A percentile compares a stretch with the other conserved stretches of the same genome.
Evolutionary conservation across 2,888 invertebrate species (phyloP).

Genomic region (Calephelis perditalis): DNA sequence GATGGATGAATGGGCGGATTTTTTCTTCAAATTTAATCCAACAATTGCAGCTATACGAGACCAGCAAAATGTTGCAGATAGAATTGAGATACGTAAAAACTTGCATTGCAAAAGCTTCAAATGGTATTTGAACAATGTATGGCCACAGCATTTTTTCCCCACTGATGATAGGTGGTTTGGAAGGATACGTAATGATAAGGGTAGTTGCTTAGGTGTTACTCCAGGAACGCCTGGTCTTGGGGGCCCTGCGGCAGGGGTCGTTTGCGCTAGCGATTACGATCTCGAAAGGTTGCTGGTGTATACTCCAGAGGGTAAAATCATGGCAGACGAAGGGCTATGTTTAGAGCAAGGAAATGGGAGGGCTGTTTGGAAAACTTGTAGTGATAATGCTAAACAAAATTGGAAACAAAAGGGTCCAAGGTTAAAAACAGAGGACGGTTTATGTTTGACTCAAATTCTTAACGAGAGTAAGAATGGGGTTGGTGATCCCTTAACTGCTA

Average conservation of each 20-base stretch:
- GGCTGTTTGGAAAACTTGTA: constrained; percentile 86
- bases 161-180: constrained; percentile 93
- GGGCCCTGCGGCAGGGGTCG: constrained; percentile 82
- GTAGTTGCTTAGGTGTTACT: constrained; percentile 54
- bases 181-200: constrained; percentile 80
- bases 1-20: constrained; percentile 98
- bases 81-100: constrained; percentile 83
- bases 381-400: constrained; percentile 80
- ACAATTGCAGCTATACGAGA: constrained; percentile 78
- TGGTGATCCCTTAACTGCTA: constrained; percentile 73
- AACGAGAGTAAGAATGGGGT: constrained; percentile 43
- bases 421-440: constrained; percentile 49
- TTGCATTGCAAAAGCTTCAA: constrained; percentile 91
- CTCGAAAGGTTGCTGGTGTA: constrained; percentile 85
- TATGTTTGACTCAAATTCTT: constrained; percentile 51
- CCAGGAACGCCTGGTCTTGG: constrained; percentile 81
- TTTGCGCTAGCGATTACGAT: constrained; percentile 79
- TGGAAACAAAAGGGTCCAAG: constrained; percentile 80
- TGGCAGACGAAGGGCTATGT: constrained; percentile 93
- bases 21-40: constrained; percentile 92
- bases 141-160: constrained; percentile 98
- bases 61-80: constrained; percentile 78
- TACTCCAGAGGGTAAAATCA: constrained; percentile 83
- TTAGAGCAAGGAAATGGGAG: constrained; percentile 82
- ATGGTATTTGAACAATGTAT: constrained; percentile 96